A percentile compares a stretch with the other conserved stretches of the same genome.
phyloP scores from a whole-genome alignment of 2,888 invertebrate species.

The Chironomus riparius region DNA sequence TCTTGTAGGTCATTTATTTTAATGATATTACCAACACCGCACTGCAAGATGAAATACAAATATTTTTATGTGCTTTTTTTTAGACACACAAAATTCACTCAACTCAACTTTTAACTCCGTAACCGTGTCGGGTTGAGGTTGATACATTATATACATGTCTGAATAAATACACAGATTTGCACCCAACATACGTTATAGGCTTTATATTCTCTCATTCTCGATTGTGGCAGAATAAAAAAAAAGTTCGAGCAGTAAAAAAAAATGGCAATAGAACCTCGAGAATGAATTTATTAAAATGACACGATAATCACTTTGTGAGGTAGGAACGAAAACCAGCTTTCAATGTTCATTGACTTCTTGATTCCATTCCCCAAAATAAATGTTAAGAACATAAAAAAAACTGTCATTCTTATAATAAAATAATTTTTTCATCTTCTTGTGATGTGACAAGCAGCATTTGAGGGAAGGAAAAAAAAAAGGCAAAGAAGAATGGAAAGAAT shows the following conservation, averaged over 20 bases:
- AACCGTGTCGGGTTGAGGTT: too few relatives aligned
- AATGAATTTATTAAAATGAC: background rate
- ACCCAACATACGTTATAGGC: background rate
- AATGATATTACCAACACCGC: constrained; percentile 16
- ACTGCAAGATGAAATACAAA: background rate
- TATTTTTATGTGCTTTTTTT: background rate
- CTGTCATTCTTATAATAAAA: background rate
- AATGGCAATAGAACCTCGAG: background rate
- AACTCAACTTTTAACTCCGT: background rate
- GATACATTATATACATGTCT: background rate
- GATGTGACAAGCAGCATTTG: background rate
- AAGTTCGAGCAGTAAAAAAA: too few relatives aligned
- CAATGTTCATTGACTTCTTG: constrained; percentile 20
- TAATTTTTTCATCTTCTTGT: background rate
- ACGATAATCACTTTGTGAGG: background rate
- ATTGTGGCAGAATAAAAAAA: too few relatives aligned
- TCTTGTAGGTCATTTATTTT: constrained; percentile 20
- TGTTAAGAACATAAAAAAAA: background rate
- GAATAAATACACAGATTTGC: background rate
- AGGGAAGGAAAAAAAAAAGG: background rate
- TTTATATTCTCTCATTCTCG: too few relatives aligned
- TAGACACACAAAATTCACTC: background rate
- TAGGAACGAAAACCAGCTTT: constrained; percentile 11
- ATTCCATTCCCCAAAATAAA: background rate
- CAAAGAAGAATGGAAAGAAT: background rate